phyloP scores from a whole-genome alignment of 2,113 vertebrate genomes.

The Microtus oregoni region DNA sequence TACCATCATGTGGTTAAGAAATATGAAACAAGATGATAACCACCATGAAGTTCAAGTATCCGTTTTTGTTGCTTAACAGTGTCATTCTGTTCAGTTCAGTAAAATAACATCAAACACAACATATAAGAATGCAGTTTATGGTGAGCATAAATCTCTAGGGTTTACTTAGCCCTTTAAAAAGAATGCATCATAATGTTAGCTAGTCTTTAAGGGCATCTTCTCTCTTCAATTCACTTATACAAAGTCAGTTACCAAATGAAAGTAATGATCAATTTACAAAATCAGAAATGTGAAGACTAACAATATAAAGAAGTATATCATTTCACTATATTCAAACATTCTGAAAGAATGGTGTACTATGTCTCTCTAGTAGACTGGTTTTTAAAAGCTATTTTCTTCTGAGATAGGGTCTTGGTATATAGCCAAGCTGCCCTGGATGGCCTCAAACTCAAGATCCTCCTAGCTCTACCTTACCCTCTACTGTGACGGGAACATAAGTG shows the following conservation, averaged over 20 bases:
- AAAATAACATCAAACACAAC: slow-evolving; percentile 41
- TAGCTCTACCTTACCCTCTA: neutral
- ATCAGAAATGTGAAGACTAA: slow-evolving; percentile 42
- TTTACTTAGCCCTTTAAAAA: slow-evolving; percentile 47
- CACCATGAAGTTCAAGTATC: slow-evolving; percentile 25
- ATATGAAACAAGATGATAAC: slow-evolving; percentile 56
- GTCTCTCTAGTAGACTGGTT: slow-evolving; percentile 11
- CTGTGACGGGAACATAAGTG: neutral
- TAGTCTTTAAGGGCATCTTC: neutral
- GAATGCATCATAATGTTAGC: slow-evolving; percentile 1
- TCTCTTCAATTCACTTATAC: neutral
- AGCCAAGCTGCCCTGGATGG: neutral
- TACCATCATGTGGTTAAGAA: slow-evolving; percentile 57
- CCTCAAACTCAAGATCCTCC: neutral
- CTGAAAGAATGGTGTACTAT: neutral
- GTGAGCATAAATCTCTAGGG: slow-evolving; percentile 38
- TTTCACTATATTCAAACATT: slow-evolving; percentile 38
- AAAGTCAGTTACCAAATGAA: neutral
- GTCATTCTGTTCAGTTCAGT: slow-evolving; percentile 18
- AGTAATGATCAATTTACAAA: slow-evolving; percentile 1
- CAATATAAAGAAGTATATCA: slow-evolving; percentile 31
- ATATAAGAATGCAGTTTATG: slow-evolving; percentile 33
- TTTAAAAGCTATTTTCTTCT: neutral
- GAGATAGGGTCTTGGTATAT: neutral
- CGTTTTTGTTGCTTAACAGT: neutral